These are phyloP conservation scores for Parazoanthus atlanticus DNA, from an alignment of 92 coral and sea anemone species.

Conservation along the genomic window DNA sequence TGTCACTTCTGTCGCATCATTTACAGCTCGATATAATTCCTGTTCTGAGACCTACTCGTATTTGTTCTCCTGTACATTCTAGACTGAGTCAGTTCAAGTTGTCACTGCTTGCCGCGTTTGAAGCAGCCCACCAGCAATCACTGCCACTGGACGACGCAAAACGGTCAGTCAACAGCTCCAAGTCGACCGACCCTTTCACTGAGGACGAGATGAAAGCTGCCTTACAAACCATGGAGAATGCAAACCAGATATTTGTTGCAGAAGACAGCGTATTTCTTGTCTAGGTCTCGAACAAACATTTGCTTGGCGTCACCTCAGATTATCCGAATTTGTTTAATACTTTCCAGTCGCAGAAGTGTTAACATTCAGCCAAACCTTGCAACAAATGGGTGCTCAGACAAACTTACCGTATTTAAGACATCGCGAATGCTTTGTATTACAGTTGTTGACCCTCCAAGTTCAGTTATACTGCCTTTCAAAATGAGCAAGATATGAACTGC, in stretches of 20 bases:
- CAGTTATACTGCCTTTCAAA: too few relatives aligned
- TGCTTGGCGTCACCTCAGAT: too few relatives aligned
- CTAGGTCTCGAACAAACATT: conserved; percentile 11
- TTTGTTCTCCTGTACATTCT: background rate
- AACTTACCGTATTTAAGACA: too few relatives aligned
- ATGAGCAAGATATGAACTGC: too few relatives aligned
- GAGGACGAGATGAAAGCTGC: conserved; percentile 80
- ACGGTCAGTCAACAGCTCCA: conserved; percentile 63
- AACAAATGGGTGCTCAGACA: too few relatives aligned
- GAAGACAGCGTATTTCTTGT: conserved; percentile 77
- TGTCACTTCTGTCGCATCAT: too few relatives aligned
- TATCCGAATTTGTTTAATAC: too few relatives aligned
- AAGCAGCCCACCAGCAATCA: conserved; percentile 85
- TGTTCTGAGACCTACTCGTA: too few relatives aligned
- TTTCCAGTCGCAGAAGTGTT: background rate
- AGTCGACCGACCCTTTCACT: conserved; percentile 57
- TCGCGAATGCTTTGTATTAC: too few relatives aligned
- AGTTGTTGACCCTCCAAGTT: too few relatives aligned
- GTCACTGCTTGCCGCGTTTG: conserved; percentile 67
- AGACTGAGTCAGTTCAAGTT: conserved; percentile 85
- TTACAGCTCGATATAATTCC: too few relatives aligned
- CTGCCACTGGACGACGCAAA: conserved; percentile 74
- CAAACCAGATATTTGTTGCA: conserved; percentile 85
- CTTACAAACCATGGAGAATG: conserved; percentile 84
- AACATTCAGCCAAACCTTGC: too few relatives aligned